These are phyloP conservation scores for Platyrinchus mystaceus DNA, from an alignment of 2,797 vertebrate species.

Conservation along the genomic window DNA sequence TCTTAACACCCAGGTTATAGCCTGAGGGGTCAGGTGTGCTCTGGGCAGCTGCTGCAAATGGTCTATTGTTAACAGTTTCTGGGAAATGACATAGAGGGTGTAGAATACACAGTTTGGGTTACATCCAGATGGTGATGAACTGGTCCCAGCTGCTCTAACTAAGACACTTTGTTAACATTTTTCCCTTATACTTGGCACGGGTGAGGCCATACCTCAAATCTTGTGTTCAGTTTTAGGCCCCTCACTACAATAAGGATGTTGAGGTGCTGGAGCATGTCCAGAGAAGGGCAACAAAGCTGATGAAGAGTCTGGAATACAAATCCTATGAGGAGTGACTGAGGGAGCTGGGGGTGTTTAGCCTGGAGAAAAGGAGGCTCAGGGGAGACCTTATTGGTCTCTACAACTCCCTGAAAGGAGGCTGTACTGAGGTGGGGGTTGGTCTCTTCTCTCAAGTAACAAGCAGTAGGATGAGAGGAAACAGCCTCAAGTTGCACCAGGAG, in stretches of 20 bases:
- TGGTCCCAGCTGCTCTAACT: too few species aligned
- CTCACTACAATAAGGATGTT: background rate
- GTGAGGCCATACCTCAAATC: background rate
- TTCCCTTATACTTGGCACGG: background rate
- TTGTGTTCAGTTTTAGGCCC: background rate
- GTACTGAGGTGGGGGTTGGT: background rate
- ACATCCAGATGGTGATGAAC: too few species aligned
- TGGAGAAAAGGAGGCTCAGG: background rate
- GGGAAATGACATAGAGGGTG: too few species aligned
- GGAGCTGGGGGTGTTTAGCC: background rate
- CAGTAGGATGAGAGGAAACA: background rate
- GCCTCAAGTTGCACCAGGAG: background rate
- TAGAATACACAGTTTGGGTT: too few species aligned
- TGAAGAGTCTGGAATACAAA: background rate
- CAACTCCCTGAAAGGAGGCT: background rate
- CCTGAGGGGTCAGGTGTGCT: too few species aligned
- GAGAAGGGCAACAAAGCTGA: background rate
- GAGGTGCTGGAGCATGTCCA: background rate
- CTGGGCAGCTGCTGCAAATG: too few species aligned
- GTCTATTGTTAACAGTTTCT: too few species aligned
- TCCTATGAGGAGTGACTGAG: background rate
- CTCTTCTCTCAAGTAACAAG: background rate
- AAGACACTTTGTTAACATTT: background rate
- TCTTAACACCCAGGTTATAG: too few species aligned
- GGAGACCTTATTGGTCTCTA: fast-evolving